These are phyloP conservation scores for Podabrus alpinus DNA, from an alignment of 2,888 invertebrate genomes.

Conservation along the genomic window DNA sequence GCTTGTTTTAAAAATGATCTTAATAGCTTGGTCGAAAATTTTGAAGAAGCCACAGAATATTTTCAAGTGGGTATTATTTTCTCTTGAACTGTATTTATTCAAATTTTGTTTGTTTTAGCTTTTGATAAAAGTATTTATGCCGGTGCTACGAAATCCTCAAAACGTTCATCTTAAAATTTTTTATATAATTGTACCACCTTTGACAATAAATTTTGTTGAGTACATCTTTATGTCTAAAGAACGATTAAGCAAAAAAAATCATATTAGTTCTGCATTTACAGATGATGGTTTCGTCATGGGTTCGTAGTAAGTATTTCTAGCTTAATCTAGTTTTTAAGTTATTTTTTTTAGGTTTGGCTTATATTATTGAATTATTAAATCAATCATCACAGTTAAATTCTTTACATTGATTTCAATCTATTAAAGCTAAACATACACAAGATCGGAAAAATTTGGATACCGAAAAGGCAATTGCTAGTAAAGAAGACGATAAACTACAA, in stretches of 20 bases:
- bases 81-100: neutral
- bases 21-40: slow-evolving; percentile 74
- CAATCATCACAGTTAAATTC: slow-evolving; percentile 86
- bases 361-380: slow-evolving; percentile 86
- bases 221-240: slow-evolving; percentile 91
- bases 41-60: slow-evolving; percentile 45
- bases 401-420: slow-evolving; percentile 93
- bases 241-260: slow-evolving; percentile 88
- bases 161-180: slow-evolving; percentile 91
- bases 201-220: slow-evolving; percentile 94
- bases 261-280: slow-evolving; percentile 86
- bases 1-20: slow-evolving; percentile 79
- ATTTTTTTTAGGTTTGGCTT: slow-evolving; percentile 72
- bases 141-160: slow-evolving; percentile 83
- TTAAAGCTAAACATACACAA: slow-evolving; percentile 70
- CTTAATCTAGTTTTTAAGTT: slow-evolving; percentile 3
- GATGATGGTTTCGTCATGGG: slow-evolving; percentile 99
- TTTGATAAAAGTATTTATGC: slow-evolving; percentile 89
- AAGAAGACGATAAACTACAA: slow-evolving; percentile 84
- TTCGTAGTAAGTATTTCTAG: slow-evolving; percentile 41
- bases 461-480: slow-evolving; percentile 58
- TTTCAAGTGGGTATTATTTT: slow-evolving; percentile 36
- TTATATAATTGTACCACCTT: slow-evolving; percentile 89
- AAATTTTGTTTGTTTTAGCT: slow-evolving; percentile 58
- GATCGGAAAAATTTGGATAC: slow-evolving; percentile 64